Evolutionary conservation across 2,113 vertebrate species (phyloP).

Genomic region (Otus sunia): DNA sequence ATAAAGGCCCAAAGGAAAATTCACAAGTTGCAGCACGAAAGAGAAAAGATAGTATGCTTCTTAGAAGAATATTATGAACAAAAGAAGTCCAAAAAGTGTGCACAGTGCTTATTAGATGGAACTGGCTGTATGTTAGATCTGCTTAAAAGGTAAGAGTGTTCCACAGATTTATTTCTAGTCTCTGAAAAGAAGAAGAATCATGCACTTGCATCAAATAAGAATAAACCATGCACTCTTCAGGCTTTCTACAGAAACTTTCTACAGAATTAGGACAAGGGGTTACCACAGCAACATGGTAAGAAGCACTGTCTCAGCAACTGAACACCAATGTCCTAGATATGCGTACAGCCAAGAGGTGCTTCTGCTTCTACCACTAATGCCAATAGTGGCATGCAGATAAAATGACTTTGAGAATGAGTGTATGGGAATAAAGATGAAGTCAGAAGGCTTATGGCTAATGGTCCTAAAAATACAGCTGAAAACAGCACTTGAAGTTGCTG

Average conservation of each 20-base stretch:
- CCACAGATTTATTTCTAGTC: not conserved
- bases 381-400: not conserved
- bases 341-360: not conserved
- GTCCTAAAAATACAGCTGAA: not conserved
- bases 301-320: not conserved
- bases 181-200: not conserved
- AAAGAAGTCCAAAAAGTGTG: not conserved
- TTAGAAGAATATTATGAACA: not conserved
- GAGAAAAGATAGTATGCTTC: not conserved
- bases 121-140: not conserved
- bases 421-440: not conserved
- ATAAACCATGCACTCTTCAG: not conserved
- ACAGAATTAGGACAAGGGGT: not conserved
- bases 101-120: not conserved
- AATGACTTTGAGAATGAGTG: not conserved
- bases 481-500: not conserved
- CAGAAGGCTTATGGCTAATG: not conserved
- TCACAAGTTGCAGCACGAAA: not conserved
- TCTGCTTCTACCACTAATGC: not conserved
- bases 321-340: not conserved
- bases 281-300: not conserved
- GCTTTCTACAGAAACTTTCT: not conserved
- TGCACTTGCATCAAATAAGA: not conserved
- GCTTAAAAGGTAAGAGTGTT: not conserved
- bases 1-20: conserved; percentile 13